Evolutionary conservation across 1,140 invertebrate species (phyloP).

Genomic region (Conus ventricosus): DNA sequence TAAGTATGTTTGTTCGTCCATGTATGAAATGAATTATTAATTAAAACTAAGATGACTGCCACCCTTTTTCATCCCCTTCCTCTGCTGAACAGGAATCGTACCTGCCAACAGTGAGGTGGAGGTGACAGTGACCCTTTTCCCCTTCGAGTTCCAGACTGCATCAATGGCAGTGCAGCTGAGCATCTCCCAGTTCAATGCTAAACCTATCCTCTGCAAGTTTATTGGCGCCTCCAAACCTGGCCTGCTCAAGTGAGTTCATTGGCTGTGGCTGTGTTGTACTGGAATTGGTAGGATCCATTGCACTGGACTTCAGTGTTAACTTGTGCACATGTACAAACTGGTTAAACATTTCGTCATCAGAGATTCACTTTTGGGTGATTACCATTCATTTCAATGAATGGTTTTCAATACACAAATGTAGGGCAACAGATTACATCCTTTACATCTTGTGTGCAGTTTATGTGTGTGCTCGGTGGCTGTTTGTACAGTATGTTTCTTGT

Average conservation of each 20-base stretch:
- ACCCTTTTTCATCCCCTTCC: neutral
- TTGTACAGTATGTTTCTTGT: too few relatives aligned
- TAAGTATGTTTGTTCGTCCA: too few relatives aligned
- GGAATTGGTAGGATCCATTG: neutral
- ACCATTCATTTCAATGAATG: too few relatives aligned
- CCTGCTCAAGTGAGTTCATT: slow-evolving; percentile 65
- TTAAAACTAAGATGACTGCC: too few relatives aligned
- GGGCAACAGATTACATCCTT: too few relatives aligned
- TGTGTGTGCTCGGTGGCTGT: too few relatives aligned
- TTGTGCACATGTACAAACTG: neutral
- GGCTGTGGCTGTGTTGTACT: slow-evolving; percentile 25
- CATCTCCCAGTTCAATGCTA: slow-evolving; percentile 73
- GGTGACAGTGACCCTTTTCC: slow-evolving; percentile 71
- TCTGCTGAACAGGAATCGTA: slow-evolving; percentile 66
- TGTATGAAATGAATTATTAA: too few relatives aligned
- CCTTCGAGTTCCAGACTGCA: slow-evolving; percentile 72
- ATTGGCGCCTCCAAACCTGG: slow-evolving; percentile 70
- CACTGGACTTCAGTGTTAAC: slow-evolving; percentile 41
- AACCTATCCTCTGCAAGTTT: slow-evolving; percentile 71
- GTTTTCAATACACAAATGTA: too few relatives aligned
- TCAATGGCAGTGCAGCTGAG: slow-evolving; percentile 69
- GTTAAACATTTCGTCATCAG: neutral
- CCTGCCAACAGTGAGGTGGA: slow-evolving; percentile 70
- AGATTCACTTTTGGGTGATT: neutral
- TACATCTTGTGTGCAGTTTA: too few relatives aligned